Conservation (phyloP, 2,888 invertebrate genomes). For the Eupithecia subumbrata region DNA sequence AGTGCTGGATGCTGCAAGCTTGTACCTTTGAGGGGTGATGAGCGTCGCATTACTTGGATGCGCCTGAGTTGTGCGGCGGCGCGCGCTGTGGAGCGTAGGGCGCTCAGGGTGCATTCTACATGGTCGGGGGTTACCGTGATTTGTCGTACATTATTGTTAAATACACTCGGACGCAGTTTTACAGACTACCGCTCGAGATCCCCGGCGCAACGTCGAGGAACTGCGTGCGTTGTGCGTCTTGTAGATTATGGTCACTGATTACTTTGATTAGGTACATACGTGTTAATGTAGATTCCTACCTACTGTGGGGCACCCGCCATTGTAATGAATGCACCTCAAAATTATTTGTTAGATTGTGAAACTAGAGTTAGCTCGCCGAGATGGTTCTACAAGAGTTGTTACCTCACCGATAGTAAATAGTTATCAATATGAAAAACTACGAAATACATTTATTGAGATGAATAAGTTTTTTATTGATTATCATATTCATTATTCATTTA, state of each 20-base stretch:
- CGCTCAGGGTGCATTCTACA: constrained; percentile 59
- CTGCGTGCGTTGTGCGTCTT: constrained; percentile 3
- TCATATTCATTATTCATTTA: too few relatives aligned
- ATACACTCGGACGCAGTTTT: constrained; percentile 4
- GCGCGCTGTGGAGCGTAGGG: constrained; percentile 52
- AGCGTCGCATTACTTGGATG: constrained; percentile 32
- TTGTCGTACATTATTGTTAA: constrained; percentile 16
- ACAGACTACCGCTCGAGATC: background rate
- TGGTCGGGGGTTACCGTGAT: constrained; percentile 12
- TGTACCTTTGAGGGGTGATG: constrained; percentile 26
- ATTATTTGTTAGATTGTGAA: constrained; percentile 73
- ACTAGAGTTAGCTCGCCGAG: constrained; percentile 72
- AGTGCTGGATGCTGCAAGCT: constrained; percentile 37
- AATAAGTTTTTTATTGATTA: constrained; percentile 32
- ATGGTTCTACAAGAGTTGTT: constrained; percentile 79
- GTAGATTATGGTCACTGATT: constrained; percentile 18
- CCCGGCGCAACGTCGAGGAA: background rate
- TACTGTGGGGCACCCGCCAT: constrained; percentile 31
- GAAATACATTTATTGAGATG: constrained; percentile 73
- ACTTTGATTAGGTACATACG: background rate
- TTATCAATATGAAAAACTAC: constrained; percentile 77
- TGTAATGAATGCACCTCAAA: constrained; percentile 67
- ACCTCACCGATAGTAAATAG: constrained; percentile 83
- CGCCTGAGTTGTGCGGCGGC: constrained; percentile 54
- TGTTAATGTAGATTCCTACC: constrained; percentile 15